These are phyloP conservation scores for Nudaria mundana DNA, from an alignment of 2,888 invertebrate genomes.

Conservation along the genomic window DNA sequence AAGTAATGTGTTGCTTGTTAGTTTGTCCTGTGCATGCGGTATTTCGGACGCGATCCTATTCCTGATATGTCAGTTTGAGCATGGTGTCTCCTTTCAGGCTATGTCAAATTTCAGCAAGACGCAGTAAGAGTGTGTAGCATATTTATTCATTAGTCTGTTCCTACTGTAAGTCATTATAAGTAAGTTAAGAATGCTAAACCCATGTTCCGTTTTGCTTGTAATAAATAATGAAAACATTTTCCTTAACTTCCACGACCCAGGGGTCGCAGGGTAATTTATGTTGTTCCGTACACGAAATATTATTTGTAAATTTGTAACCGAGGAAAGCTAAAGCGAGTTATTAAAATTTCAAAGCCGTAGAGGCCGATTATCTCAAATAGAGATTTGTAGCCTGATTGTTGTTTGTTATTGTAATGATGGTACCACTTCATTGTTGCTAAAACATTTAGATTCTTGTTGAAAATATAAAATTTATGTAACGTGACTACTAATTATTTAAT, in stretches of 20 bases:
- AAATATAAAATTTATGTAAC: background rate
- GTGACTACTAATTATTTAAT: too few relatives aligned
- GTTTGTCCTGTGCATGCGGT: too few relatives aligned
- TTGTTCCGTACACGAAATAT: constrained; percentile 15
- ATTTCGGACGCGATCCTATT: too few relatives aligned
- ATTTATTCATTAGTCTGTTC: too few relatives aligned
- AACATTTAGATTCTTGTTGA: background rate
- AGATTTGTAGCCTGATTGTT: constrained; percentile 40
- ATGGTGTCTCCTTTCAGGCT: too few relatives aligned
- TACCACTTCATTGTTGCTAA: constrained; percentile 34
- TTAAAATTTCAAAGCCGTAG: constrained; percentile 22
- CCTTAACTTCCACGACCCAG: background rate
- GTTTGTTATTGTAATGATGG: constrained; percentile 20
- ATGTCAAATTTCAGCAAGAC: too few relatives aligned
- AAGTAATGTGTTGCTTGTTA: too few relatives aligned
- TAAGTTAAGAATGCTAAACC: too few relatives aligned
- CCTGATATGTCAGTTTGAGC: too few relatives aligned
- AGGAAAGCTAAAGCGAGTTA: constrained; percentile 25
- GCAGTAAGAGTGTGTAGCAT: too few relatives aligned
- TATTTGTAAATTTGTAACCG: constrained; percentile 16
- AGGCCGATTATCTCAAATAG: constrained; percentile 34
- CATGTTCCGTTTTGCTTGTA: background rate
- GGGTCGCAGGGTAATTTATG: background rate
- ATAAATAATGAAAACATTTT: background rate
- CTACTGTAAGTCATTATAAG: too few relatives aligned